These are phyloP conservation scores for Erannis defoliaria DNA, from an alignment of 2,888 invertebrate species.

Conservation along the genomic window DNA sequence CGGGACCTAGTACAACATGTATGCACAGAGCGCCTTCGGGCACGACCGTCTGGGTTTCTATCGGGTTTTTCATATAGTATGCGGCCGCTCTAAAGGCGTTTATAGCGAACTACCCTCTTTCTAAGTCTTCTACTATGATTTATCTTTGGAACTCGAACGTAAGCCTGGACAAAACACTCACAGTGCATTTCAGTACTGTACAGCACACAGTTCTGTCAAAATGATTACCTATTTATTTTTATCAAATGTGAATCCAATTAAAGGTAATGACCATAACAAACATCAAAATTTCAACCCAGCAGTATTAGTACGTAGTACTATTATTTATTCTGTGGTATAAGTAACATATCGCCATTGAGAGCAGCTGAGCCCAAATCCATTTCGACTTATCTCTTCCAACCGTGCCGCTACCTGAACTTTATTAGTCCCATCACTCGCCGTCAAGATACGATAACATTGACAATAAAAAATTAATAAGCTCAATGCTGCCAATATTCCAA, in stretches of 20 bases:
- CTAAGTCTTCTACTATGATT: too few relatives aligned
- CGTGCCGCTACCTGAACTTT: conserved; percentile 31
- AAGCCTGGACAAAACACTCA: too few relatives aligned
- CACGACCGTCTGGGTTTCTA: too few relatives aligned
- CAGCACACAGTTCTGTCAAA: not conserved
- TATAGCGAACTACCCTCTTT: too few relatives aligned
- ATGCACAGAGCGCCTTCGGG: too few relatives aligned
- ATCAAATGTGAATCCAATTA: conserved; percentile 8
- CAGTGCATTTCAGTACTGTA: not conserved
- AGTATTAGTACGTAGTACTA: too few relatives aligned
- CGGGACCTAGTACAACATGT: too few relatives aligned
- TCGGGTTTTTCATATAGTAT: too few relatives aligned
- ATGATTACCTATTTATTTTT: not conserved
- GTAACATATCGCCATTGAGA: conserved; percentile 5
- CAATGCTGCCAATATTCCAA: conserved; percentile 6
- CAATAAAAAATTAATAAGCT: conserved; percentile 34
- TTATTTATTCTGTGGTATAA: too few relatives aligned
- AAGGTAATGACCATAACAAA: not conserved
- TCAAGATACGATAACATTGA: conserved; percentile 34
- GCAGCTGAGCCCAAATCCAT: conserved; percentile 21
- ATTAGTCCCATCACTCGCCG: conserved; percentile 23
- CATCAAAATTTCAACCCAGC: not conserved
- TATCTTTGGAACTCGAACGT: too few relatives aligned
- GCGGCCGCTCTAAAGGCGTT: too few relatives aligned
- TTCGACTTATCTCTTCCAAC: conserved; percentile 3